These are phyloP conservation scores for Trigoniulus corallinus DNA, from an alignment of 1,140 invertebrate genomes.

Conservation along the genomic window DNA sequence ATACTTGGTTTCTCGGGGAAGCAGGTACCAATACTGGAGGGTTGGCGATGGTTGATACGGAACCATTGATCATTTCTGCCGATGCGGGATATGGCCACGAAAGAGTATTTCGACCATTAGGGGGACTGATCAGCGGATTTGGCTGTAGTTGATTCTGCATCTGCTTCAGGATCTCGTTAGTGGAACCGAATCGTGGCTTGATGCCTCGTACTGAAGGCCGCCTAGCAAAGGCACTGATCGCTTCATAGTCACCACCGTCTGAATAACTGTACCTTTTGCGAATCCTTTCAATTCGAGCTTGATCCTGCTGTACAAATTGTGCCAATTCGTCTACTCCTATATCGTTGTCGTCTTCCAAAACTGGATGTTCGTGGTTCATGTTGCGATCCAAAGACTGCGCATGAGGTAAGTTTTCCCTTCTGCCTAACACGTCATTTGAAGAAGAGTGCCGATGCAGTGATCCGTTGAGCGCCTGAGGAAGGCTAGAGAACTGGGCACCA, in stretches of 20 bases:
- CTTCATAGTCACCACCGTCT: slow-evolving; percentile 37
- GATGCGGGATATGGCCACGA: slow-evolving; percentile 19
- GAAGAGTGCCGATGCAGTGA: too few relatives aligned
- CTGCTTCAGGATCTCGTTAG: slow-evolving; percentile 61
- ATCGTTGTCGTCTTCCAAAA: slow-evolving; percentile 13
- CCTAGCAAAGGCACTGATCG: slow-evolving; percentile 76
- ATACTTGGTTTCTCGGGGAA: too few relatives aligned
- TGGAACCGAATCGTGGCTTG: slow-evolving; percentile 51
- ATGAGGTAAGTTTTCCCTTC: too few relatives aligned
- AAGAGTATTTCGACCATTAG: slow-evolving; percentile 1
- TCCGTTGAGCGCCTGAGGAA: too few relatives aligned
- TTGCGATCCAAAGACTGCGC: too few relatives aligned
- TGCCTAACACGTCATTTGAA: too few relatives aligned
- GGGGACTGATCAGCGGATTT: slow-evolving; percentile 25
- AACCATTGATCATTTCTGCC: slow-evolving; percentile 27
- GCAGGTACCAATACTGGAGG: too few relatives aligned
- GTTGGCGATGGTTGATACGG: neutral
- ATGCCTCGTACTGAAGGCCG: slow-evolving; percentile 64
- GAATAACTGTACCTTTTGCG: slow-evolving; percentile 46
- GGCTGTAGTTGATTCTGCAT: slow-evolving; percentile 51
- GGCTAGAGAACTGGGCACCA: too few relatives aligned
- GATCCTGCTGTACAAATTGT: slow-evolving; percentile 66
- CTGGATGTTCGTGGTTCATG: too few relatives aligned
- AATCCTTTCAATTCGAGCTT: slow-evolving; percentile 56
- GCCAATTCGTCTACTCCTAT: slow-evolving; percentile 50